These are phyloP conservation scores for Sebastes matsubarae DNA, from an alignment of 2,797 vertebrate species.

Conservation along the genomic window DNA sequence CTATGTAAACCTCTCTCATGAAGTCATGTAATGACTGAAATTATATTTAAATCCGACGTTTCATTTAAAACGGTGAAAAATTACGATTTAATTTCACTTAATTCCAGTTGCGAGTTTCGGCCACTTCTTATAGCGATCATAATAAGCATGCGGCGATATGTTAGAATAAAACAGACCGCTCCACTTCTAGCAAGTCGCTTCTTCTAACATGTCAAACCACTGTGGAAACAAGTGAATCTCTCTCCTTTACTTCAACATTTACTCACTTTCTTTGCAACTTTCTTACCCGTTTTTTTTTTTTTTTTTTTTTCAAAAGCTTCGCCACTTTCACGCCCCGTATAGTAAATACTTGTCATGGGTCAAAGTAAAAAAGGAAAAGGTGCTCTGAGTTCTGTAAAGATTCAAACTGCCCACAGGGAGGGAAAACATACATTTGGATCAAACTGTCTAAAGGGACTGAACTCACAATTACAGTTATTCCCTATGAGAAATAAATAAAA, in stretches of 20 bases:
- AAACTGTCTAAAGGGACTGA: background rate
- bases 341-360: background rate
- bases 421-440: conserved; percentile 12
- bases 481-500: background rate
- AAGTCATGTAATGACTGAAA: background rate
- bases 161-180: background rate
- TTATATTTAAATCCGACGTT: background rate
- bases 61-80: background rate
- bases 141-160: background rate
- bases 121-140: background rate
- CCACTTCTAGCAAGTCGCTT: background rate
- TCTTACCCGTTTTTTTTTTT: no score
- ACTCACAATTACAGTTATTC: background rate
- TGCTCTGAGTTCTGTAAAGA: conserved; percentile 13
- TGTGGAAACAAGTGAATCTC: background rate
- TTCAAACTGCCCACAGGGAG: conserved; percentile 10
- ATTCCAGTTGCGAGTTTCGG: background rate
- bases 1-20: background rate
- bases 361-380: background rate
- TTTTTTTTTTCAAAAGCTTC: accelerated
- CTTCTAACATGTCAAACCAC: background rate
- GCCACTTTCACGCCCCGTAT: no score
- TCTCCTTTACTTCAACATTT: background rate
- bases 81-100: background rate
- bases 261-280: background rate